Conservation (phyloP, 2,888 invertebrate genomes). For the Ichneumon xanthorius region DNA sequence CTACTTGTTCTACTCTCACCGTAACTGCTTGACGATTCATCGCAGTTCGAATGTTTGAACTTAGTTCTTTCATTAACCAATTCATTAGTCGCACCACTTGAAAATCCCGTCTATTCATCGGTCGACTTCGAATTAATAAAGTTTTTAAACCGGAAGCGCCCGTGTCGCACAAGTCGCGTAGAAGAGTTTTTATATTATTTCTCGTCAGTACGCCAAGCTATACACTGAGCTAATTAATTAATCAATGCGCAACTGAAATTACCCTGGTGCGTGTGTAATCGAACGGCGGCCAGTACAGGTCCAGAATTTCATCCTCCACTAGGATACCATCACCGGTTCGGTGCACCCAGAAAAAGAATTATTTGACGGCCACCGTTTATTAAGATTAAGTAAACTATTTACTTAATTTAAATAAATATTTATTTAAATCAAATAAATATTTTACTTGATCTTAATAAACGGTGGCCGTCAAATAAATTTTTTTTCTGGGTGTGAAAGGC, state of each 20-base stretch:
- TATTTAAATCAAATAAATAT: no score
- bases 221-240: background rate
- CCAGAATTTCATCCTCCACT: no score
- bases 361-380: no score
- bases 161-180: background rate
- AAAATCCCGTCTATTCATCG: background rate
- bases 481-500: no score
- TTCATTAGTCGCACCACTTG: constrained; percentile 8
- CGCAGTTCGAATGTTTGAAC: constrained; percentile 27
- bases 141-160: background rate
- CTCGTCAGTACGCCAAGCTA: background rate
- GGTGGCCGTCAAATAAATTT: no score
- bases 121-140: background rate
- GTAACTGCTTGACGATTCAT: constrained; percentile 41
- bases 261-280: background rate
- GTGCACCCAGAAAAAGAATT: no score
- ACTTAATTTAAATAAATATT: no score
- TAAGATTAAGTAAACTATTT: no score
- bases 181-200: background rate
- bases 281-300: no score
- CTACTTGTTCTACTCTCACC: constrained; percentile 10
- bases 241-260: background rate
- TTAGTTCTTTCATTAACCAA: constrained; percentile 36
- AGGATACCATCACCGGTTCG: no score
- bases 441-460: no score